These are phyloP conservation scores for Siphamia tubifer DNA, from an alignment of 2,113 vertebrate genomes.

Conservation along the genomic window DNA sequence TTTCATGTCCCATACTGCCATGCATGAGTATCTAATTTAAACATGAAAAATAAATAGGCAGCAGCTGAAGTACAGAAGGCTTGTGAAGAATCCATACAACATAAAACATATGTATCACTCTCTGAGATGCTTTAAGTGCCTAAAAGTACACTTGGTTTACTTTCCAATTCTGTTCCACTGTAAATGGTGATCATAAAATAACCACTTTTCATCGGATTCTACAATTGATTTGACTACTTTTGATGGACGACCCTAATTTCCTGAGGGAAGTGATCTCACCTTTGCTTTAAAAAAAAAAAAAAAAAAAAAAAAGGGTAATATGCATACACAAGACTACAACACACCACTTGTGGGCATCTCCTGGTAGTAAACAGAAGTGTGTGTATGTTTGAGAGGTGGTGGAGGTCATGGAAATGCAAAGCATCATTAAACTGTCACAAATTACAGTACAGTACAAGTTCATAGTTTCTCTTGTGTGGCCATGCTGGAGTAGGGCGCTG, in stretches of 20 bases:
- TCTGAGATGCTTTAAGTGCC: not conserved
- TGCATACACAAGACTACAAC: conserved; percentile 32
- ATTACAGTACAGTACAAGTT: conserved; percentile 33
- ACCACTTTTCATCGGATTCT: conserved; percentile 11
- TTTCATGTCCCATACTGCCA: conserved; percentile 48
- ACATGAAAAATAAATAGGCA: conserved; percentile 55
- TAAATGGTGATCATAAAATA: conserved; percentile 22
- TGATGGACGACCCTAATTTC: conserved; percentile 52
- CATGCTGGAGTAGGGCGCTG: conserved; percentile 14
- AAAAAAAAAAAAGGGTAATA: conserved; percentile 29
- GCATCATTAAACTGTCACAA: conserved; percentile 71
- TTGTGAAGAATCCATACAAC: not conserved
- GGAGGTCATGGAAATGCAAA: conserved; percentile 63
- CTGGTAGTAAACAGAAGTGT: conserved; percentile 11
- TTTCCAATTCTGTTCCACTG: not conserved
- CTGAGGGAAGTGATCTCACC: conserved; percentile 53
- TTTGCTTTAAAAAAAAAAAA: no score
- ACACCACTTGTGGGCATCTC: conserved; percentile 45
- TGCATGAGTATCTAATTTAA: conserved; percentile 54
- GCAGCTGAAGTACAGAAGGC: conserved; percentile 10
- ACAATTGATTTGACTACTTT: conserved; percentile 12
- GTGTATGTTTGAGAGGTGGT: conserved; percentile 42
- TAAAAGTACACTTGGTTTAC: not conserved
- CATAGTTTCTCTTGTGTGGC: conserved; percentile 38
- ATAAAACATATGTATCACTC: not conserved